Evolutionary conservation across 2,113 vertebrate species (phyloP).

Genomic region (Alosa alosa): DNA sequence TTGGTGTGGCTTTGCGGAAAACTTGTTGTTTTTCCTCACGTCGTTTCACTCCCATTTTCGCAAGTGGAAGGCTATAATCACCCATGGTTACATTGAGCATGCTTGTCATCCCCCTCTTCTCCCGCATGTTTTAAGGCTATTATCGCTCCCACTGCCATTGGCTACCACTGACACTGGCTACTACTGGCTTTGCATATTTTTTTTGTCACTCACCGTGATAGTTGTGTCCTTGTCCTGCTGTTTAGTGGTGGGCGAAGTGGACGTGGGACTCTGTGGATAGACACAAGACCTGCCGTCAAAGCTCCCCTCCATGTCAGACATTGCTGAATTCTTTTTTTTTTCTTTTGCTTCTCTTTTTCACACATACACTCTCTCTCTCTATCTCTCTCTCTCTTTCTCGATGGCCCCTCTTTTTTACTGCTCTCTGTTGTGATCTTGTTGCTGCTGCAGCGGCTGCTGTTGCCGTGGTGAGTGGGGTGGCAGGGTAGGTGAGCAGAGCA

Average conservation of each 20-base stretch:
- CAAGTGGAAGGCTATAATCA: background rate
- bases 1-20: background rate
- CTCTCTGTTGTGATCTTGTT: constrained; percentile 36
- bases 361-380: constrained; percentile 25
- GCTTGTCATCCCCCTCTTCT: background rate
- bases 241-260: constrained; percentile 71
- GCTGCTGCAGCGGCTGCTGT: constrained; percentile 33
- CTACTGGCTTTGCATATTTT: constrained; percentile 30
- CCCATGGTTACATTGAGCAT: background rate
- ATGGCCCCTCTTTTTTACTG: constrained; percentile 5
- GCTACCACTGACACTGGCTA: constrained; percentile 22
- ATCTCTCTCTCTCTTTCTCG: constrained; percentile 29
- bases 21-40: background rate
- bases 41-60: background rate
- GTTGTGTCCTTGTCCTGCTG: constrained; percentile 79
- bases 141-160: background rate
- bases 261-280: constrained; percentile 80
- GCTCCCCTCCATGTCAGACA: constrained; percentile 70
- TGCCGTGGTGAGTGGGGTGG: constrained; percentile 45
- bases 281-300: constrained; percentile 73
- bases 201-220: constrained; percentile 77
- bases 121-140: constrained; percentile 17
- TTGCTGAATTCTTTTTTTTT: constrained; percentile 34
- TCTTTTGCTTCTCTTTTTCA: constrained; percentile 27
- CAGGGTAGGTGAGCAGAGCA: constrained; percentile 26